phyloP scores from a whole-genome alignment of 2,113 vertebrate genomes.

The Ardeotis arabs region DNA sequence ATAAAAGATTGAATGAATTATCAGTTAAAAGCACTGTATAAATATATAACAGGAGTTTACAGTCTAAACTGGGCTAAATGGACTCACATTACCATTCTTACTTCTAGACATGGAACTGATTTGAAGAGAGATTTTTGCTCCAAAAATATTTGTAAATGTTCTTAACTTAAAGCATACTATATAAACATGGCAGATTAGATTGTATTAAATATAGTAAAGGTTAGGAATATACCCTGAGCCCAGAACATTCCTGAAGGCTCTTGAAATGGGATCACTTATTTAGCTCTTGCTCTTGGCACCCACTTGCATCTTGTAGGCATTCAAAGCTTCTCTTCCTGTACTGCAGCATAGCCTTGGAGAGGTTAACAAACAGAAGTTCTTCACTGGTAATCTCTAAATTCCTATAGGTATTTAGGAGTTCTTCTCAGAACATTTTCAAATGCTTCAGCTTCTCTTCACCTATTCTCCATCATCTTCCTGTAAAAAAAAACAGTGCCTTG shows the following conservation, averaged over 20 bases:
- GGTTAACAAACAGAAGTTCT: neutral
- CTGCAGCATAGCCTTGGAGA: neutral
- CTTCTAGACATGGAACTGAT: neutral
- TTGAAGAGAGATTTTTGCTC: neutral
- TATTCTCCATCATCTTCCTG: neutral
- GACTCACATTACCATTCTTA: neutral
- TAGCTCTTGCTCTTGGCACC: neutral
- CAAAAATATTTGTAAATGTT: neutral
- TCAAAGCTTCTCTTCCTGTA: neutral
- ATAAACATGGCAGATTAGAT: neutral
- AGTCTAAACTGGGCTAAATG: neutral
- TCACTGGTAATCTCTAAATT: neutral
- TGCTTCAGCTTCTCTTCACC: neutral
- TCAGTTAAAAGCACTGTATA: neutral
- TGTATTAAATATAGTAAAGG: neutral
- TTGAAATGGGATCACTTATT: neutral
- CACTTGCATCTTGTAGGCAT: neutral
- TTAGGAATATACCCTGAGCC: neutral
- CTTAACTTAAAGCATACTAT: neutral
- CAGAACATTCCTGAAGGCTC: neutral
- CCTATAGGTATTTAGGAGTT: neutral
- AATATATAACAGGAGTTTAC: neutral
- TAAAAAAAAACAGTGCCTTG: neutral
- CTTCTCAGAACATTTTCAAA: neutral
- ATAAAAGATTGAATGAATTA: neutral